Evolutionary conservation across 2,797 vertebrate genomes (phyloP).

Genomic region (Liasis olivaceus): DNA sequence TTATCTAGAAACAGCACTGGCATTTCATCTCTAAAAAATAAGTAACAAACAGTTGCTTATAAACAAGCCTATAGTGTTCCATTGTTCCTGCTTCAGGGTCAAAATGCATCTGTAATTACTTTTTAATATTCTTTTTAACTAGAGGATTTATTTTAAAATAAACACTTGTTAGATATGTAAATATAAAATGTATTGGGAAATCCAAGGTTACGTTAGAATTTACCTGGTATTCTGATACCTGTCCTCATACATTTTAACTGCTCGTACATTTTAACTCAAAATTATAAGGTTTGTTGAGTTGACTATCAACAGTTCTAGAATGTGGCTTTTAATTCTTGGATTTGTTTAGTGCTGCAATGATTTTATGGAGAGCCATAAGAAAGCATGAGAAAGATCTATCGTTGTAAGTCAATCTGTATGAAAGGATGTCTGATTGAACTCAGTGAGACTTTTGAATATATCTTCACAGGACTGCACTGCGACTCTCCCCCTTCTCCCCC

Average conservation of each 20-base stretch:
- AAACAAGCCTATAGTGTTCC: constrained; percentile 25
- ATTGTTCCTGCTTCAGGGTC: background rate
- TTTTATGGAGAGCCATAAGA: background rate
- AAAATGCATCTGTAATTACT: constrained; percentile 27
- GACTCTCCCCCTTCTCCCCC: background rate
- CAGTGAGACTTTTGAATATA: background rate
- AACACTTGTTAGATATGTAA: constrained; percentile 9
- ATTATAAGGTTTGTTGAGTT: background rate
- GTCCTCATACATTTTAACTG: constrained; percentile 4
- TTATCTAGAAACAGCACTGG: constrained; percentile 5
- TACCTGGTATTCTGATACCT: background rate
- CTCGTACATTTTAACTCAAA: background rate
- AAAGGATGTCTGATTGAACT: background rate
- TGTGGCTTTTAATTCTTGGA: background rate
- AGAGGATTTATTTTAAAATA: background rate
- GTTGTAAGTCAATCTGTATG: background rate
- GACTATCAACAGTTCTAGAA: background rate
- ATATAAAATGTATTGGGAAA: background rate
- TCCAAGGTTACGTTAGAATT: fast-evolving
- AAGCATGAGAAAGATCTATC: background rate
- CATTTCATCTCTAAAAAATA: constrained; percentile 5
- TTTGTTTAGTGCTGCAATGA: background rate
- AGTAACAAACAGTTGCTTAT: constrained; percentile 22
- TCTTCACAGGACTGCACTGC: background rate
- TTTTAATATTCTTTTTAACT: constrained; percentile 19